Conservation (phyloP, 2,797 vertebrate genomes). For the Smutsia temminckii region DNA sequence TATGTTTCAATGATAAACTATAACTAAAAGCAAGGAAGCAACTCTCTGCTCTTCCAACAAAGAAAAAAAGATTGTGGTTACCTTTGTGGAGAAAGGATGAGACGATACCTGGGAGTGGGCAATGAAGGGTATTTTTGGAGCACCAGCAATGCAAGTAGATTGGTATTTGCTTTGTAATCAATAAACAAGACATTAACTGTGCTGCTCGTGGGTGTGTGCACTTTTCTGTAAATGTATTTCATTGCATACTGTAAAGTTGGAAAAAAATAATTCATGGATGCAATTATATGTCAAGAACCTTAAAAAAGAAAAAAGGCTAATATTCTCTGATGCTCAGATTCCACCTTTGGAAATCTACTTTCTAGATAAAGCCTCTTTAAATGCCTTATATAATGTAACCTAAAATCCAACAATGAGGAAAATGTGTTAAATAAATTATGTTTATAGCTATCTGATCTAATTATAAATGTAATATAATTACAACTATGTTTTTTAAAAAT, state of each 20-base stretch:
- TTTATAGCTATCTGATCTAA: not conserved
- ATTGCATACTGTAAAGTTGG: not conserved
- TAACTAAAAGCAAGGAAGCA: slow-evolving; percentile 38
- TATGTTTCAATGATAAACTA: slow-evolving; percentile 24
- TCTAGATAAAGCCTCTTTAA: not conserved
- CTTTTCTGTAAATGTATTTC: not conserved
- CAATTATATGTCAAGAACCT: not conserved
- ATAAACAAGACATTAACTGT: not conserved
- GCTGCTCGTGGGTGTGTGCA: not conserved
- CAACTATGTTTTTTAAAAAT: not conserved
- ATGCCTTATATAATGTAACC: not conserved
- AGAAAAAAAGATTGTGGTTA: slow-evolving; percentile 10
- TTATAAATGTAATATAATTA: not conserved
- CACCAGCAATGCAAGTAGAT: not conserved
- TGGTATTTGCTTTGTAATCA: not conserved
- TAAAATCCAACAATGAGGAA: slow-evolving; percentile 6
- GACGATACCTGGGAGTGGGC: not conserved
- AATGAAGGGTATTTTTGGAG: not conserved
- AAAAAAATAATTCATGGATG: not conserved
- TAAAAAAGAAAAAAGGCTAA: not conserved
- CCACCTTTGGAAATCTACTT: not conserved
- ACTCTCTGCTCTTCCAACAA: not conserved
- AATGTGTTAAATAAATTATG: not conserved
- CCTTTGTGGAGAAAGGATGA: not conserved
- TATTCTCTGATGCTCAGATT: not conserved